Evolutionary conservation across 1,140 invertebrate species (phyloP), one percentile per base, ranked within the genome.

Genomic region (Tetramorium alpestre): DNA sequence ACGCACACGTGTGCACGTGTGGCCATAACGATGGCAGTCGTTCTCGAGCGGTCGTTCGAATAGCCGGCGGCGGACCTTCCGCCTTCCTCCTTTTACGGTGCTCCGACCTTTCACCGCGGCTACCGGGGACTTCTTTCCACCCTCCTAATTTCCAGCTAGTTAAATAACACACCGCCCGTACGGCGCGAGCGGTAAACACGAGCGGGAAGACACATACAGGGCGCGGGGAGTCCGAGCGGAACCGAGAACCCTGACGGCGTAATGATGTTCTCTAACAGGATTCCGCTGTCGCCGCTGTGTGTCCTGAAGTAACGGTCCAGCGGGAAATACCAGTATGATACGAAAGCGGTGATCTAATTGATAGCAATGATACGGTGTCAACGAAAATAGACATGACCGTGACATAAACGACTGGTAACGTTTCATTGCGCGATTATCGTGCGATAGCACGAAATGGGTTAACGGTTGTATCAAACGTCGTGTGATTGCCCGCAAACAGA

Each of bases 41-140:
- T 70, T 72, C 64, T 62, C 56, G 70, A 84, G 56, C 84, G 84
- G 82, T 65, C 58, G 65, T 44, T 67, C 41, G 38, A 64, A 16
- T 38, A 81, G 51, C 88, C 56, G 65, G 56, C 62, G 87, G 41
- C 89, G 49, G 67, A 80, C 75, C 86, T 58, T 90, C 80, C 62
- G 56, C 56, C 28, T 80, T 77, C 86, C 64, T 88, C 54, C 76
- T 86, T 89, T 90, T 90, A 90, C 89, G 89, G 89, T 87, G 88
- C 64, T 75, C 70, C 85, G 80, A 90, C 73, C 86, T 75, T 75
- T 56, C 75, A 65, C 44, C 54, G 25, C n/a, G 22, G 47, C 56
- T 51, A 81, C 64, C 78, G 33, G 41, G 25, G 33, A 33, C 25
- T 22, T 56, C 58, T 75, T 77, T 82, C 65, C 64, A 77, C 58